A percentile compares a stretch with the other conserved stretches of the same genome.
phyloP scores from a whole-genome alignment of 2,113 vertebrate species.

The Capreolus pygargus region DNA sequence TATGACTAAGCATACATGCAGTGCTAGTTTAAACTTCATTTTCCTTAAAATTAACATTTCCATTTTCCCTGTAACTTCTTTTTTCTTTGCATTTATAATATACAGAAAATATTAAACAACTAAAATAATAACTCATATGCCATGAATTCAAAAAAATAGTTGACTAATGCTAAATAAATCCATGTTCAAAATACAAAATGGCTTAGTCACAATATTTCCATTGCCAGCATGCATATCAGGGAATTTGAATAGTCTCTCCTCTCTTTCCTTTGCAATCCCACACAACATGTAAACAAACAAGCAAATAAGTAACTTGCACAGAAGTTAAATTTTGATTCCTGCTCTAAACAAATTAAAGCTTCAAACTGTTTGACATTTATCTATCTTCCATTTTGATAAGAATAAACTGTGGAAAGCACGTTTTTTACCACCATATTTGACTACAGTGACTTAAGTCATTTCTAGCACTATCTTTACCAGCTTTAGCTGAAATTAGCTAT shows the following conservation, averaged over 20 bases:
- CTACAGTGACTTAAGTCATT: conserved; percentile 68
- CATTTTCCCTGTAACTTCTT: neutral
- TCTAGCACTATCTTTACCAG: conserved; percentile 70
- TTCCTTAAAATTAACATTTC: neutral
- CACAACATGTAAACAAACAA: neutral
- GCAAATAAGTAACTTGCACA: neutral
- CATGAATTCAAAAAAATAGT: neutral
- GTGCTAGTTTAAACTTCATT: neutral
- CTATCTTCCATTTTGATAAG: conserved; percentile 38
- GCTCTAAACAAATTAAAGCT: conserved; percentile 42
- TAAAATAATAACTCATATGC: neutral
- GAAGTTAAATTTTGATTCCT: neutral
- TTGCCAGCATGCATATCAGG: neutral
- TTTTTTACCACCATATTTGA: conserved; percentile 56
- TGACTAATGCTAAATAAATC: neutral
- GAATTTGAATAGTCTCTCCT: neutral
- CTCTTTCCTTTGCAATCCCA: rapidly evolving
- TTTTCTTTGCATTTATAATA: neutral
- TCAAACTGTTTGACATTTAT: conserved; percentile 4
- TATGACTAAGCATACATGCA: neutral
- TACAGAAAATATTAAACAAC: neutral
- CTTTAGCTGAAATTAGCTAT: conserved; percentile 73
- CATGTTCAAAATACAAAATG: neutral
- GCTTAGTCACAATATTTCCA: neutral
- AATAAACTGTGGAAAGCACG: conserved; percentile 53